Evolutionary conservation across 2,113 vertebrate species (phyloP).

Genomic region (Gorsachius goisagi): DNA sequence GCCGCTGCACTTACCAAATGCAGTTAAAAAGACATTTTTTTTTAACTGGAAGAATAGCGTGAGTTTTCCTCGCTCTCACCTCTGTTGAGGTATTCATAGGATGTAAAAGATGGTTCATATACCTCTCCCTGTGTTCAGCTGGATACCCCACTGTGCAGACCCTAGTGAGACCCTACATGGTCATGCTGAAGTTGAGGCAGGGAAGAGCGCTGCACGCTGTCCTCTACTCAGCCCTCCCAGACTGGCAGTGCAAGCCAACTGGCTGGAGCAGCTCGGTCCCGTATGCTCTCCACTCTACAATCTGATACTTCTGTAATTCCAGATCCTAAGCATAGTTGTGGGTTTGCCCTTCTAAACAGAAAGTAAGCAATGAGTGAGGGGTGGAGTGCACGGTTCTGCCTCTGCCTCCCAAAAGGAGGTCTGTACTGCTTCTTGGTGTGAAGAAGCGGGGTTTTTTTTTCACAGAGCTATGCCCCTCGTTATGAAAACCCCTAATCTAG

Average conservation of each 20-base stretch:
- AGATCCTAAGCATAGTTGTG: background rate
- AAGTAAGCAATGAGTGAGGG: background rate
- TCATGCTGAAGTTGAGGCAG: background rate
- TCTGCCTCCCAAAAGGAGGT: background rate
- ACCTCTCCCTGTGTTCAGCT: fast-evolving
- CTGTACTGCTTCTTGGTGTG: background rate
- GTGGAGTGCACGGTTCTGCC: fast-evolving
- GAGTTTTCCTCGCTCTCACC: background rate
- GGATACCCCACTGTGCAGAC: fast-evolving
- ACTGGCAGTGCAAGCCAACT: background rate
- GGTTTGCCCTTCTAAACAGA: background rate
- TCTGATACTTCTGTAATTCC: background rate
- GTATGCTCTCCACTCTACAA: fast-evolving
- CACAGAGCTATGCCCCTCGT: background rate
- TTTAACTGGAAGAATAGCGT: background rate
- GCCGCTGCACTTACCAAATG: background rate
- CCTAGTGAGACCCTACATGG: fast-evolving
- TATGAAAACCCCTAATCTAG: background rate
- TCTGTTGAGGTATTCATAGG: background rate
- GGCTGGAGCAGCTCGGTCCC: background rate
- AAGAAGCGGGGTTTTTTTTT: background rate
- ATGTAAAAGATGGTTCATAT: fast-evolving
- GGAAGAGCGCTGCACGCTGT: background rate
- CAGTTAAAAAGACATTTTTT: background rate
- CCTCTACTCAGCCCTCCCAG: background rate